Base-by-base conservation (phyloP, 2,113 vertebrate genomes). In the Cinclus cinclus region DNA sequence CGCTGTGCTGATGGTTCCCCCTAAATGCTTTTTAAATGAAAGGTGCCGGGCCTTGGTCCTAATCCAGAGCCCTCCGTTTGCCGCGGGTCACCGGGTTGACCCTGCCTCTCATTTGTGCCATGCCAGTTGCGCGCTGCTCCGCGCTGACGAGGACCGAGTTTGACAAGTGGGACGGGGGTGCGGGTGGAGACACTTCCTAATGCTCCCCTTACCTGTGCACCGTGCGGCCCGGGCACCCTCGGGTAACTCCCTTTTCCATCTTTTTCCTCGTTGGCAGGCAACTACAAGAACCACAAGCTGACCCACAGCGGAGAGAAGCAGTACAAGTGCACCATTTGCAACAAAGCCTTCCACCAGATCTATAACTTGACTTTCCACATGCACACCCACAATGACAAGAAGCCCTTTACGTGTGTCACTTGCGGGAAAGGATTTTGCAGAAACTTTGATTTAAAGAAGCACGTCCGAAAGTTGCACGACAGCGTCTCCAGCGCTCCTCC, bases 301-400 rank as follows among this genome's bases (percentile, higher is more conserved):
- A 99, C 99, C 52, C 99, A 99, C 98, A 99, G 98, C 73, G 99
- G 98, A 23, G 99, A 99, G 94, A 99, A 99, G 95, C 99, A 99
- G 96, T 99, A 98, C 96, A 99, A 99, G 82, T 99, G 98, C 68
- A 99, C 98, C 47, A 98, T 99, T 86, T 99, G 99, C 96, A 99
- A 98, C 98, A 99, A 99, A 97, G 99, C 99, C 91, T 99, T 99
- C 96, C 99, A 99, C 94, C 98, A 99, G 97, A 97, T 99, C 95
- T 99, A 99, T 96, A 99, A 99, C 92, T 96, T 99, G 89, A 99
- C 98, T 76, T 99, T 99, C 96, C 99, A 99, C 97, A 99, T 99
- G 98, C 99, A 99, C 98, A 99, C 99, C 53, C 99, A 99, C 98
- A 99, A 98, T 68, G 98, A 99, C 97, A 99, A 99, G 98, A 99